Base-by-base conservation (phyloP, 64 coral and sea anemone species). In the Exaiptasia diaphana region DNA sequence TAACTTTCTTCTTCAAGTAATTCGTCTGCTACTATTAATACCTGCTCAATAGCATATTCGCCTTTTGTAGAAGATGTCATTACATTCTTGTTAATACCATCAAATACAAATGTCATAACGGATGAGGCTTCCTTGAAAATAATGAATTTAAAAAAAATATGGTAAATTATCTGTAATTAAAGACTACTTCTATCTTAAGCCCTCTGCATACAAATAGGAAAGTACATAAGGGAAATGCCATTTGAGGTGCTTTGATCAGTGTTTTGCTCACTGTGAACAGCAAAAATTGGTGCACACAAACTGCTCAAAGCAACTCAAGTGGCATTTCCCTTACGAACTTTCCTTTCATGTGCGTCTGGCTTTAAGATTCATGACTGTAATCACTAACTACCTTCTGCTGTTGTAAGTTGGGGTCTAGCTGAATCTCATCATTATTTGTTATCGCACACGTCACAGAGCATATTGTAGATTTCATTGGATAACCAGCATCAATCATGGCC, bases 401-500 rank as follows among this genome's bases (percentile, higher is more conserved):
- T 27, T 88, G 85, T 50, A 85, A 10, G 4, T 78, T 88, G 33
- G 94, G 94, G 54, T 97, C 94, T 25, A 91, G 70, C 13, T 49
- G 65, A 14, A 97, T 73, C 21, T 87, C 74, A 46, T 83, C 84
- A 34, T 37, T 25, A 17, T 88, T 75, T 63, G 5, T 79, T 13
- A 88, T 12, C 5, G 85, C 74, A 81, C 83, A 83, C 28, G 94
- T 88, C 25, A 97, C 74, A 45, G 79, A 71, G 71, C 83, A 87
- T 26, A 92, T 74, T 10, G 82, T 20, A 67, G 79, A 92, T 71
- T 75, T 97, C 94, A 97, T 97, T 56, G 94, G 94, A 69, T 91
- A 91, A 29, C 94, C 94, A 58, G 94, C 89, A 76, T 97, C 89
- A 27, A 97, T 50, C 89, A 97, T 97, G 3, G 89, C 94, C 85